phyloP scores from a whole-genome alignment of 1,140 invertebrate genomes.

The Formica selysi region DNA sequence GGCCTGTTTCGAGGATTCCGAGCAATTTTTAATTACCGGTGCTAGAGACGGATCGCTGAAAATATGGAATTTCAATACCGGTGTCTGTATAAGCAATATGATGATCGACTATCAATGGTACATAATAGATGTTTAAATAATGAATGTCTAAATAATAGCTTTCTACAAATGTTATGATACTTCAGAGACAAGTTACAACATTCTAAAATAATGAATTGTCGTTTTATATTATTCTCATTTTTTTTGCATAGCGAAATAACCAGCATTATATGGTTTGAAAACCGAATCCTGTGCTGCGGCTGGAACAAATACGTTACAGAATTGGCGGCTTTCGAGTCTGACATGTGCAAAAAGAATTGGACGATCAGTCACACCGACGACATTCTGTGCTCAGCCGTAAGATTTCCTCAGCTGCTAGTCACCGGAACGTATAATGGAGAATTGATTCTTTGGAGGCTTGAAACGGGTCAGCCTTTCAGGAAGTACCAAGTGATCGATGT shows the following conservation, averaged over 20 bases:
- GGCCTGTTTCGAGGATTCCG: conserved; percentile 90
- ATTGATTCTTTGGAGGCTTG: conserved; percentile 92
- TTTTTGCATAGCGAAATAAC: conserved; percentile 79
- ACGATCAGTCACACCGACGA: conserved; percentile 90
- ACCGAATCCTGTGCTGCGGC: conserved; percentile 90
- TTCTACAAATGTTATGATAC: neutral
- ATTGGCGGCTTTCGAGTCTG: conserved; percentile 88
- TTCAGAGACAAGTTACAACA: neutral
- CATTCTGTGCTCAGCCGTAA: conserved; percentile 89
- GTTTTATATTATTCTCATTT: conserved; percentile 5
- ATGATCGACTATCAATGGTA: conserved; percentile 86
- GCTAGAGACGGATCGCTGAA: conserved; percentile 90
- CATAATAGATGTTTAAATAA: neutral
- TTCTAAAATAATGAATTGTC: neutral
- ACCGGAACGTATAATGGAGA: conserved; percentile 92
- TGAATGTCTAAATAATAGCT: conserved; percentile 16
- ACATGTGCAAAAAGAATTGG: conserved; percentile 87
- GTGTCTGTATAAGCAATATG: conserved; percentile 89
- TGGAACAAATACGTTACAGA: conserved; percentile 91
- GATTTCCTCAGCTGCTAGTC: conserved; percentile 89
- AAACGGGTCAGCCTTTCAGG: conserved; percentile 90
- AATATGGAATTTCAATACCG: conserved; percentile 94
- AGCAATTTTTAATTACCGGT: conserved; percentile 90
- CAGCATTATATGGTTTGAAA: conserved; percentile 80
- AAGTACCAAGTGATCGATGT: conserved; percentile 77